Base-by-base conservation (phyloP, 1,140 invertebrate species). In the Drosophila elegans region DNA sequence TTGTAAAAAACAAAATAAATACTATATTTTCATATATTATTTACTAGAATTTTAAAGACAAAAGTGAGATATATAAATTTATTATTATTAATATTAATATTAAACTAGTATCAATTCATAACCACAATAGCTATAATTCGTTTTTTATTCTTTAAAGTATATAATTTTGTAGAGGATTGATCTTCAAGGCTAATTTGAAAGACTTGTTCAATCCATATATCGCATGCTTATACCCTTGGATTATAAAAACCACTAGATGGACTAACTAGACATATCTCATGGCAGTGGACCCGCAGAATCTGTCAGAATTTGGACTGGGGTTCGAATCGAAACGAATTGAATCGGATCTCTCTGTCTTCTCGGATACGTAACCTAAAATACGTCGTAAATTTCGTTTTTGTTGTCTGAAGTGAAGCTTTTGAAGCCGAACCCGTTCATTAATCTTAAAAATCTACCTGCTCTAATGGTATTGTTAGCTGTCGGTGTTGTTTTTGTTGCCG, bases 381-480 rank as follows among this genome's bases (percentile, higher is more conserved):
- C 56, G 67, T 73, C 54, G 83, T 82, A 75, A 78, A 82, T 88
- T 83, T 75, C 29, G 72, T 55, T 66, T 74, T 75, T 66, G 72
- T 66, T 76, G 49, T 73, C 62, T 62, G 52, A 72, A 75, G 62
- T 64, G 52, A 72, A 75, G 66, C 64, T 88, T 79, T 79, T 67
- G 34, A 69, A 75, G 57, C 55, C 72, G 72, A 86, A 66, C 64
- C 84, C 76, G 75, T 80, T 86, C 83, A 86, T 86, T 86, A 86
- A 86, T 86, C 79, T 86, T 89, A 63, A 83, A 79, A 83, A 89
- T 86, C 83, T 83, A 83, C 74, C 83, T 79, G 75, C 76, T 88
- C 66, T 72, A 78, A 79, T 77, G 54, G 79, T 76, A 80, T 83
- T 86, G 80, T 89, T 83, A 75, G 69, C 27, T 60, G 56, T 67